Evolutionary conservation across 2,797 vertebrate species (phyloP).

Genomic region (Parotocinclus haroldoi): DNA sequence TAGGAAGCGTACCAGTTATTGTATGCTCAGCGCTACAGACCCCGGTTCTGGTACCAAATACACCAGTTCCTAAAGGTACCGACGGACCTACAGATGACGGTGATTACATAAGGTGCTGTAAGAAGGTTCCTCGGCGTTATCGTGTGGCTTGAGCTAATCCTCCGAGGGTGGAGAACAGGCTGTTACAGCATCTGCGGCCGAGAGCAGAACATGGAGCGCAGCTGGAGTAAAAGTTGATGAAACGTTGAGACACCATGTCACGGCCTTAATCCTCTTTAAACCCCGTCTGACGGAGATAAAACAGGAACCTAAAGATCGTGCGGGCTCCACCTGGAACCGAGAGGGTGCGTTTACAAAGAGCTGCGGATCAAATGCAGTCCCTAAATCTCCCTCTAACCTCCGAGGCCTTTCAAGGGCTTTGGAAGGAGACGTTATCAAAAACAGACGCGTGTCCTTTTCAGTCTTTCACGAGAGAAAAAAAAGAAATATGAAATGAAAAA

Average conservation of each 20-base stretch:
- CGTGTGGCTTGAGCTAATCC: neutral
- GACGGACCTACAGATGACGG: no score
- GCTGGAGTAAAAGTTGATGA: constrained; percentile 59
- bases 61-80: no score
- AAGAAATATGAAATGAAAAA: no score
- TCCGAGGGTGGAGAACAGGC: neutral
- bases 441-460: no score
- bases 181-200: constrained; percentile 18
- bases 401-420: constrained; percentile 1
- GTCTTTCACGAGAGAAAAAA: no score
- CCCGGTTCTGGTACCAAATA: no score
- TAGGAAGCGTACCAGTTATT: no score
- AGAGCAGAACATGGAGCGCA: constrained; percentile 46
- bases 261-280: constrained; percentile 53
- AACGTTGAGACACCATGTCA: constrained; percentile 56
- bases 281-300: constrained; percentile 56
- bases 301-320: constrained; percentile 48
- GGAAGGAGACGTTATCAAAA: no score
- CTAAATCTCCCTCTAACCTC: constrained; percentile 29
- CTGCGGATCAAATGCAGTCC: constrained; percentile 37
- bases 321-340: constrained; percentile 47
- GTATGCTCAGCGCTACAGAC: no score
- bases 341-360: constrained; percentile 39
- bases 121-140: no score
- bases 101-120: no score